These are phyloP conservation scores for Clarias platycephalus DNA, from an alignment of 2,797 vertebrate species.

Conservation along the genomic window DNA sequence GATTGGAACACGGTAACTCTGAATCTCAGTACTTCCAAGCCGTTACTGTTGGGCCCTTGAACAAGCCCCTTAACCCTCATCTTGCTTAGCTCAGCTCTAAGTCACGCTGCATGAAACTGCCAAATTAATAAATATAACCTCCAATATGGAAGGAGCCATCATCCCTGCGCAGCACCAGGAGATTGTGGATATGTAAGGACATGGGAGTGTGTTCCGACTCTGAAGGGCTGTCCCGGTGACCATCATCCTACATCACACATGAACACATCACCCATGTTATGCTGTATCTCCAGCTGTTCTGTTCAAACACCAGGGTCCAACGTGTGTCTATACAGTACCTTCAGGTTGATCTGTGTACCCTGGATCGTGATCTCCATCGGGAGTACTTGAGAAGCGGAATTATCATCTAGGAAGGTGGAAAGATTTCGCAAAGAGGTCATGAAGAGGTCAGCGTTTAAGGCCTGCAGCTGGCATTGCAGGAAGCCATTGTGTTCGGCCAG, in stretches of 20 bases:
- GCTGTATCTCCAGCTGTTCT: neutral
- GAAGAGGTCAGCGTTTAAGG: slow-evolving; percentile 87
- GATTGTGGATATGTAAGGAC: slow-evolving; percentile 84
- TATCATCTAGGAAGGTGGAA: slow-evolving; percentile 90
- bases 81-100: neutral
- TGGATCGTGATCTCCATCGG: slow-evolving; percentile 94
- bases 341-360: slow-evolving; percentile 85
- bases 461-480: slow-evolving; percentile 87
- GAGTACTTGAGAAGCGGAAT: slow-evolving; percentile 85
- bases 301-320: neutral
- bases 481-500: slow-evolving; percentile 92
- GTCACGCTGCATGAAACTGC: neutral
- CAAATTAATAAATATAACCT: slow-evolving; percentile 69
- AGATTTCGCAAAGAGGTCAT: slow-evolving; percentile 91
- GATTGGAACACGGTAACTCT: neutral
- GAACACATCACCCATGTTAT: neutral
- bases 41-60: neutral
- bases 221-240: slow-evolving; percentile 75
- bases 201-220: slow-evolving; percentile 77
- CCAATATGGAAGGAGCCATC: slow-evolving; percentile 91
- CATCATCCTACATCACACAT: slow-evolving; percentile 81
- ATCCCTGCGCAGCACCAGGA: slow-evolving; percentile 85
- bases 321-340: slow-evolving; percentile 69
- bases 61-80: neutral
- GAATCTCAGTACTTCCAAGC: neutral